These are phyloP conservation scores for Glaucidium brasilianum DNA, from an alignment of 2,113 vertebrate genomes.

Conservation along the genomic window DNA sequence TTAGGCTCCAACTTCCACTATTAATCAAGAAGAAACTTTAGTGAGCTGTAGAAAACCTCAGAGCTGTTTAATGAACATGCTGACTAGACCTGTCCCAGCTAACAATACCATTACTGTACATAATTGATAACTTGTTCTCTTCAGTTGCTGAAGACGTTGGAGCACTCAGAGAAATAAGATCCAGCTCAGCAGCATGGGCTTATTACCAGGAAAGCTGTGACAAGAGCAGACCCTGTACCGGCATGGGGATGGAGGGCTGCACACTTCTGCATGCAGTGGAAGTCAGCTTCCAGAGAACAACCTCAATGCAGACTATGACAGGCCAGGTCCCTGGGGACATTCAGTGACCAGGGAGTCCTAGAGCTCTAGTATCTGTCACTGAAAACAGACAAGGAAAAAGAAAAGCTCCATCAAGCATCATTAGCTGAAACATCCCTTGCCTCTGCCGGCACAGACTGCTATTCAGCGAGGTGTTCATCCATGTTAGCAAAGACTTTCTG, in stretches of 20 bases:
- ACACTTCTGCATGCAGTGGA: rapidly evolving
- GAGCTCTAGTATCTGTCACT: not conserved
- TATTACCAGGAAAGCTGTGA: not conserved
- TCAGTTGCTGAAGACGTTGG: not conserved
- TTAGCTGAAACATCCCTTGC: not conserved
- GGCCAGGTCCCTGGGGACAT: not conserved
- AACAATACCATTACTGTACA: not conserved
- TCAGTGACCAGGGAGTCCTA: not conserved
- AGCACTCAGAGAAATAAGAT: not conserved
- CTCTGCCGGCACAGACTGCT: not conserved
- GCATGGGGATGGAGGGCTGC: rapidly evolving
- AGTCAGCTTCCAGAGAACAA: not conserved
- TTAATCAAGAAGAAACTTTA: not conserved
- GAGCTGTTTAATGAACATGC: not conserved
- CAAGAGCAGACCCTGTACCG: not conserved
- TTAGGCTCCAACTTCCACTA: not conserved
- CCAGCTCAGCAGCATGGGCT: not conserved
- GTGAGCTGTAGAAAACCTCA: not conserved
- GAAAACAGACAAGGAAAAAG: not conserved
- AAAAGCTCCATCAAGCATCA: not conserved
- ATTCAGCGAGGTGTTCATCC: rapidly evolving
- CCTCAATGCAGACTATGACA: not conserved
- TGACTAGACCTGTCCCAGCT: not conserved
- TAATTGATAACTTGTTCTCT: not conserved
- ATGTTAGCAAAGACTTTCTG: rapidly evolving